Evolutionary conservation across 2,888 invertebrate genomes (phyloP).

Genomic region (Pyrocoelia pectoralis): DNA sequence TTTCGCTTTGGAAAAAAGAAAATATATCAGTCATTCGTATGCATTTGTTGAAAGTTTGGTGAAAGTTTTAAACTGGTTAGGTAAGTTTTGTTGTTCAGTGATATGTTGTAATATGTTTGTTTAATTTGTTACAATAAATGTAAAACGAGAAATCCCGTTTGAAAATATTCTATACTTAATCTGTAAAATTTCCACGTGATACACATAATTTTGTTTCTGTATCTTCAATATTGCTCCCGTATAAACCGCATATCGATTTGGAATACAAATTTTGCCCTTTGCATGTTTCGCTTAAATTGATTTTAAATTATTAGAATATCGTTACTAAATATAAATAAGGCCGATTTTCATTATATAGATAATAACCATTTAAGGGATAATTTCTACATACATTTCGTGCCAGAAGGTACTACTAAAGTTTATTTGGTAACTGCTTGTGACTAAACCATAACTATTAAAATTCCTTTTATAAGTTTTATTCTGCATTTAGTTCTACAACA

Average conservation of each 20-base stretch:
- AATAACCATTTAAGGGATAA: slow-evolving; percentile 35
- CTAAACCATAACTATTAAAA: slow-evolving; percentile 14
- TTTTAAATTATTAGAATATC: slow-evolving; percentile 41
- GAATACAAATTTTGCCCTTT: slow-evolving; percentile 41
- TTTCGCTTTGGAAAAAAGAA: too few relatives aligned
- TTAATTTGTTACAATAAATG: not conserved
- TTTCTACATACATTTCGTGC: slow-evolving; percentile 30
- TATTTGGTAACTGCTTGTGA: slow-evolving; percentile 10
- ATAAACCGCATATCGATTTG: slow-evolving; percentile 39
- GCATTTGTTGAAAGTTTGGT: too few relatives aligned
- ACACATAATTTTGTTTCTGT: slow-evolving; percentile 36
- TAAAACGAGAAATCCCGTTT: not conserved
- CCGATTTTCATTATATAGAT: slow-evolving; percentile 42
- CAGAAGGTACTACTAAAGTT: slow-evolving; percentile 33
- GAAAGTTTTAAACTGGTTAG: too few relatives aligned
- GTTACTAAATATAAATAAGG: slow-evolving; percentile 44
- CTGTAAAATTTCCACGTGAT: slow-evolving; percentile 35
- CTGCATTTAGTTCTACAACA: not conserved
- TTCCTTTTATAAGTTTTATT: slow-evolving; percentile 9
- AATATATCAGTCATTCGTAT: too few relatives aligned
- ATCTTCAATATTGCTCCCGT: slow-evolving; percentile 35
- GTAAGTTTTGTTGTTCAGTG: not conserved
- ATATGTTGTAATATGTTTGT: not conserved
- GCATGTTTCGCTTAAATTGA: slow-evolving; percentile 46
- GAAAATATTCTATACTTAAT: slow-evolving; percentile 23